phyloP scores from a whole-genome alignment of 2,113 vertebrate genomes.

The Scatophagus argus region DNA sequence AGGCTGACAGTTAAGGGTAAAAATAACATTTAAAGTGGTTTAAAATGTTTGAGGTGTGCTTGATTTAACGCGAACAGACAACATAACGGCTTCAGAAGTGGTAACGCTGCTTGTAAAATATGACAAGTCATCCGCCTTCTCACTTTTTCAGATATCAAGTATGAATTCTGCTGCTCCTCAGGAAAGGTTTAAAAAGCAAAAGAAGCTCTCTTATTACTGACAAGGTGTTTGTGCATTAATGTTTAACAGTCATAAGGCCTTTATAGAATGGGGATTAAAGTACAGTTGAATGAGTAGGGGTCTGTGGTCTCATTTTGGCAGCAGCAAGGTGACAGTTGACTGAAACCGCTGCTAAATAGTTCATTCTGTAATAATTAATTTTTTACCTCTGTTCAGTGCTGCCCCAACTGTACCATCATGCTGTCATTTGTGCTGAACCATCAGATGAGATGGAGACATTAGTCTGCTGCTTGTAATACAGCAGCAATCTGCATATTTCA shows the following conservation, averaged over 20 bases:
- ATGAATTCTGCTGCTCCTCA: slow-evolving; percentile 12
- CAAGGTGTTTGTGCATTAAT: slow-evolving; percentile 12
- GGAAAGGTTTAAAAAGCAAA: slow-evolving; percentile 17
- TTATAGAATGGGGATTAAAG: slow-evolving; percentile 21
- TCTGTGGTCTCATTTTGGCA: slow-evolving; percentile 38
- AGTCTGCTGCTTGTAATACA: slow-evolving; percentile 51
- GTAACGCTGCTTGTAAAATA: slow-evolving; percentile 6
- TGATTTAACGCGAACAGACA: slow-evolving; percentile 59
- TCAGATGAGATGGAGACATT: slow-evolving; percentile 53
- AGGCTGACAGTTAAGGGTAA: slow-evolving; percentile 61
- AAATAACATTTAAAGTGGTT: slow-evolving; percentile 70
- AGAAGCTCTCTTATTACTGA: not conserved
- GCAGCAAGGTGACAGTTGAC: slow-evolving; percentile 11
- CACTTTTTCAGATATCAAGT: slow-evolving; percentile 22
- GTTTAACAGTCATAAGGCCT: slow-evolving; percentile 15
- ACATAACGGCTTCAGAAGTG: slow-evolving; percentile 38
- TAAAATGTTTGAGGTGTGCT: slow-evolving; percentile 53
- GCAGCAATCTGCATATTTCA: slow-evolving; percentile 70
- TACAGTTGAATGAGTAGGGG: slow-evolving; percentile 22
- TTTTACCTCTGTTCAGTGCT: slow-evolving; percentile 2
- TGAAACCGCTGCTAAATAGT: slow-evolving; percentile 21
- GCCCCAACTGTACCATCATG: slow-evolving; percentile 14
- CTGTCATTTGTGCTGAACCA: slow-evolving; percentile 48
- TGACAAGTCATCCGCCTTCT: slow-evolving; percentile 13
- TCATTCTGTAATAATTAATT: slow-evolving; percentile 20